A percentile compares a stretch with the other conserved stretches of the same genome.
Conservation (phyloP, 2,797 vertebrate species). For the Kryptolebias ocellatus region DNA sequence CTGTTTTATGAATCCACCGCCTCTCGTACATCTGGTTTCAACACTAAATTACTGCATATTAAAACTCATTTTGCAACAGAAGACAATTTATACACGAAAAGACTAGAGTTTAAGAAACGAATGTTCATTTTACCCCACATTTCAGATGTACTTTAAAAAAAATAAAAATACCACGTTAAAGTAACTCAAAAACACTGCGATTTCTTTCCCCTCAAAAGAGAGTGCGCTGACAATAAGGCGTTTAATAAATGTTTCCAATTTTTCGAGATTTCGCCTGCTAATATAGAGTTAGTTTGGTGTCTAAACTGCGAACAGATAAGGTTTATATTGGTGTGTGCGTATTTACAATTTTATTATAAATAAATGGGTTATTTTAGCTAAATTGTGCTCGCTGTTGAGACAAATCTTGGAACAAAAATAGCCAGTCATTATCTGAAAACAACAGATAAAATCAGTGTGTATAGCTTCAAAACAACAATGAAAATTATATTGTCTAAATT, state of each 20-base stretch:
- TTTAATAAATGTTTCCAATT: constrained; percentile 46
- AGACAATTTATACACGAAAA: constrained; percentile 45
- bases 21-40: constrained; percentile 49
- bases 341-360: too few relatives aligned
- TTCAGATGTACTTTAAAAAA: constrained; percentile 14
- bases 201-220: constrained; percentile 15
- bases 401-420: too few relatives aligned
- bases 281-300: constrained; percentile 15
- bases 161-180: constrained; percentile 26
- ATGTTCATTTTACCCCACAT: constrained; percentile 46
- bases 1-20: constrained; percentile 25
- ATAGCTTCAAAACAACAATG: too few relatives aligned
- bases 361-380: neutral
- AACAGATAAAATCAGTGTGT: too few relatives aligned
- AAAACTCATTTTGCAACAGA: constrained; percentile 61
- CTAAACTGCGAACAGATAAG: neutral
- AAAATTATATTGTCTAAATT: too few relatives aligned
- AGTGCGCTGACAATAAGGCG: constrained; percentile 56
- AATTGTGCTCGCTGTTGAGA: constrained; percentile 6
- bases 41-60: constrained; percentile 78
- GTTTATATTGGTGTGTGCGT: too few relatives aligned
- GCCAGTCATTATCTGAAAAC: too few relatives aligned
- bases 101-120: constrained; percentile 8
- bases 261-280: neutral
- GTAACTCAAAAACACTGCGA: constrained; percentile 35